Base-by-base conservation (phyloP, 1,140 invertebrate genomes). In the Teleogryllus occipitalis region DNA sequence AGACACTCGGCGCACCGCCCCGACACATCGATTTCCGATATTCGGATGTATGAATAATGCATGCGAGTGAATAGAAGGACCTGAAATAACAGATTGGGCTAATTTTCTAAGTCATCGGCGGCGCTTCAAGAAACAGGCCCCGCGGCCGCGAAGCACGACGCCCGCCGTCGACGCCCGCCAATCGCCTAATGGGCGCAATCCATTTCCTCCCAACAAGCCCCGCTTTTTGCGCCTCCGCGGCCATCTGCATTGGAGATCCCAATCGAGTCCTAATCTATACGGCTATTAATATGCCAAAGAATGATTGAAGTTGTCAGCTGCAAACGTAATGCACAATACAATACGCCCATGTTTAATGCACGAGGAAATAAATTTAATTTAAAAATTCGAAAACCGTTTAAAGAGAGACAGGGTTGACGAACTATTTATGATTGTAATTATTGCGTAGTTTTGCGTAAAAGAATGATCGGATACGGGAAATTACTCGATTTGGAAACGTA, bases 101-200 rank as follows among this genome's bases (percentile, higher is more conserved):
- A 65, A 65, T 65, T 65, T 65, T 65, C 54, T 65, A 65, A 65
- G 54, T 65, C 54, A 65, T 65, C 54, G 54, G 18, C 54, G 54
- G 7, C 54, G 54, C 10, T 65, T 65, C 2, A 65, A 65, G 54
- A 65, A 65, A 65, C 54, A 65, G 10, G 27, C 27, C 54, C 18
- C 2, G 54, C 10, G 7, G 18, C 1, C 54, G 18, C 18, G 18
- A 10, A 2, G 54, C 54, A n/a, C 54, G 18, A 1, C 54, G 10
- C 27, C 54, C 54, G 54, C 54, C 18, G 18, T 18, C 10, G 54
- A 65, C 54, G 54, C 18, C 54, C 7, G 18, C 18, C 54, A 65
- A 65, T 65, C 18, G 54, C 18, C 54, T 65, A 65, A 65, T 65
- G 54, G 54, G 15, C 10, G 18, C 18, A 65, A 65, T 65, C 7